A percentile compares a stretch with the other conserved stretches of the same genome.
Conservation (phyloP, 2,797 vertebrate species). For the Poeciliopsis paucimaculata region DNA sequence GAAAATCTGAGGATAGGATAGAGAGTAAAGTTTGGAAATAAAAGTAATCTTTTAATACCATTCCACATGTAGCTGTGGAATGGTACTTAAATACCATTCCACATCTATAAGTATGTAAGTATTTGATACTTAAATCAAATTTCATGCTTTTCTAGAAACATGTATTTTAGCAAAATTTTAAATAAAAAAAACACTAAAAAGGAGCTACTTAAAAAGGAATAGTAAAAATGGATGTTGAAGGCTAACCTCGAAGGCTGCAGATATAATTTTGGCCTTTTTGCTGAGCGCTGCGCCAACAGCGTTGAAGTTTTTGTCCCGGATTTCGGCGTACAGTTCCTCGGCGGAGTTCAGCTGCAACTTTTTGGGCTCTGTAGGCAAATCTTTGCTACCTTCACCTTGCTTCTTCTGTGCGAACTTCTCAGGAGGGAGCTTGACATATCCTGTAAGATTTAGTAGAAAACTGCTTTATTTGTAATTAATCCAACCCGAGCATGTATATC, state of each 20-base stretch:
- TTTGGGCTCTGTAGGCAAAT: conserved; percentile 94
- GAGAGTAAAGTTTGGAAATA: not conserved
- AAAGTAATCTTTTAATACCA: not conserved
- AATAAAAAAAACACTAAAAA: not conserved
- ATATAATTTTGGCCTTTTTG: conserved; percentile 98
- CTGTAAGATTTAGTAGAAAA: conserved; percentile 65
- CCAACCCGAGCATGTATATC: not conserved
- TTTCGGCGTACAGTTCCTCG: conserved; percentile 96
- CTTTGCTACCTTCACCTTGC: conserved; percentile 90
- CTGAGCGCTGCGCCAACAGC: conserved; percentile 96
- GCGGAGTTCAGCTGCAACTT: conserved; percentile 97
- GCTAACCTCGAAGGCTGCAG: conserved; percentile 95
- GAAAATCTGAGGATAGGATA: not conserved
- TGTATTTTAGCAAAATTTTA: not conserved
- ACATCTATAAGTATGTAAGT: too few relatives aligned
- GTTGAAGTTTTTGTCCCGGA: conserved; percentile 98
- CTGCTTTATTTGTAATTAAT: not conserved
- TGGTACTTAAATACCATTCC: not conserved
- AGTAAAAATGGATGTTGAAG: not conserved
- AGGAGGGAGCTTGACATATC: conserved; percentile 94
- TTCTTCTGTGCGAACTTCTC: conserved; percentile 97
- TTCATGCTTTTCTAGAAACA: not conserved
- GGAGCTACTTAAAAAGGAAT: too few relatives aligned
- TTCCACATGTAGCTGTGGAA: not conserved
- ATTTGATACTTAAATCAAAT: not conserved